A percentile compares a stretch with the other conserved stretches of the same genome.
These are phyloP conservation scores for Hydrochoerus hydrochaeris DNA, from an alignment of 2,113 vertebrate species.

Conservation along the genomic window DNA sequence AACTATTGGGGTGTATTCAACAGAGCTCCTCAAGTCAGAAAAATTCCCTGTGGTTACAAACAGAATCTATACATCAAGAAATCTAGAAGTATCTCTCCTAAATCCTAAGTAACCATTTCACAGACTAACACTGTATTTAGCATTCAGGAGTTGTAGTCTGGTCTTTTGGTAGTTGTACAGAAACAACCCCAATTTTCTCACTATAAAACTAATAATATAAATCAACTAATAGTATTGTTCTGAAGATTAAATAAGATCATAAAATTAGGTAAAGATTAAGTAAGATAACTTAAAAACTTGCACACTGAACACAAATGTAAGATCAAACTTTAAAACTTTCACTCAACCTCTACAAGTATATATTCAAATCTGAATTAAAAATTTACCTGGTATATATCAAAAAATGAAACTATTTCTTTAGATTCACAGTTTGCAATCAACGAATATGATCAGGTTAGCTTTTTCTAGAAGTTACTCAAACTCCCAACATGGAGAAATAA, in stretches of 20 bases:
- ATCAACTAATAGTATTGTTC: not conserved
- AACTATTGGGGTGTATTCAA: not conserved
- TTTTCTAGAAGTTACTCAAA: slow-evolving; percentile 15
- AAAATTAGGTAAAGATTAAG: not conserved
- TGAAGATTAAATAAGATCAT: slow-evolving; percentile 42
- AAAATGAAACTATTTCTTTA: slow-evolving; percentile 12
- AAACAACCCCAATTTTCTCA: slow-evolving; percentile 36
- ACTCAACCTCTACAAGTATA: slow-evolving; percentile 10
- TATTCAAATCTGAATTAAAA: slow-evolving; percentile 37
- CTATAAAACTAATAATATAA: slow-evolving; percentile 60
- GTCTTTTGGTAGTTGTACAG: not conserved
- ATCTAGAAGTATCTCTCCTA: not conserved
- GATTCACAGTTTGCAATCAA: not conserved
- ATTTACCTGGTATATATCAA: not conserved
- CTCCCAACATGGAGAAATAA: not conserved
- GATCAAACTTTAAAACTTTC: not conserved
- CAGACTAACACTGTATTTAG: not conserved
- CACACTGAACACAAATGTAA: slow-evolving; percentile 25
- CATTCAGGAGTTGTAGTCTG: not conserved
- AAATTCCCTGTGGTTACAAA: not conserved
- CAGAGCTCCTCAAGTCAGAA: not conserved
- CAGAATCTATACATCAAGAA: not conserved
- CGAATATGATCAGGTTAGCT: not conserved
- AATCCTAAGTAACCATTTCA: slow-evolving; percentile 14
- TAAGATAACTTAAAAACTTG: slow-evolving; percentile 2